Percentiles rank a stretch among this genome's conserved stretches.
Evolutionary conservation across 2,113 vertebrate genomes (phyloP).

Genomic region (Poecile atricapillus): DNA sequence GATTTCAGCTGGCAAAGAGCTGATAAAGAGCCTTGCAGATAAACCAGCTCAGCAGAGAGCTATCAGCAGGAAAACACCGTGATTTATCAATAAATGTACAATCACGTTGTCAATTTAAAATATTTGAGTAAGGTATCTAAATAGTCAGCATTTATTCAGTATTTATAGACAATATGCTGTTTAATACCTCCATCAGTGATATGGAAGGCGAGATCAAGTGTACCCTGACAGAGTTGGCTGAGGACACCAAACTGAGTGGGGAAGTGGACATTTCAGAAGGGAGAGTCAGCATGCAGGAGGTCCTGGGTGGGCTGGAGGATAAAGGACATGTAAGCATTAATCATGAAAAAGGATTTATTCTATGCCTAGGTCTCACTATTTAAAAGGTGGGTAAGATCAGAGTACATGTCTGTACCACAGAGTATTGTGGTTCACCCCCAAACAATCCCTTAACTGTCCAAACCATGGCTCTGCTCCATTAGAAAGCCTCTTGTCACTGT

Average conservation of each 20-base stretch:
- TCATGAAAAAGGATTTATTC: not conserved
- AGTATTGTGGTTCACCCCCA: not conserved
- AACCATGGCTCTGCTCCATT: not conserved
- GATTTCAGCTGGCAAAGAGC: not conserved
- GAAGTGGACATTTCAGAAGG: not conserved
- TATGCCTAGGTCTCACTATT: too few relatives aligned
- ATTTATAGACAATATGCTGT: not conserved
- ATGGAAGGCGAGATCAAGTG: not conserved
- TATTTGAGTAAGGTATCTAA: not conserved
- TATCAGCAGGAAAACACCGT: not conserved
- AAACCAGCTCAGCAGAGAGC: not conserved
- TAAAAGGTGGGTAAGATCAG: not conserved
- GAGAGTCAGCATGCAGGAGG: not conserved
- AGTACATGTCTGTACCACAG: rapidly evolving
- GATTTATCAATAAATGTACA: not conserved
- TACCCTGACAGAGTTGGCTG: not conserved
- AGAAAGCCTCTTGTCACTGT: not conserved
- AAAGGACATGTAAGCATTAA: not conserved
- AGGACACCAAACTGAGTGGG: not conserved
- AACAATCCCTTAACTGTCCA: not conserved
- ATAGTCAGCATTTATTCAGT: not conserved
- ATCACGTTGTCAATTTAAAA: not conserved
- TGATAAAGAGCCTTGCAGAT: not conserved
- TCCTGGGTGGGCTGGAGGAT: not conserved
- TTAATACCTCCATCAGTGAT: not conserved